Evolutionary conservation across 2,888 invertebrate species (phyloP), one percentile per base, ranked within the genome.

Genomic region (Loripinus fragilis): DNA sequence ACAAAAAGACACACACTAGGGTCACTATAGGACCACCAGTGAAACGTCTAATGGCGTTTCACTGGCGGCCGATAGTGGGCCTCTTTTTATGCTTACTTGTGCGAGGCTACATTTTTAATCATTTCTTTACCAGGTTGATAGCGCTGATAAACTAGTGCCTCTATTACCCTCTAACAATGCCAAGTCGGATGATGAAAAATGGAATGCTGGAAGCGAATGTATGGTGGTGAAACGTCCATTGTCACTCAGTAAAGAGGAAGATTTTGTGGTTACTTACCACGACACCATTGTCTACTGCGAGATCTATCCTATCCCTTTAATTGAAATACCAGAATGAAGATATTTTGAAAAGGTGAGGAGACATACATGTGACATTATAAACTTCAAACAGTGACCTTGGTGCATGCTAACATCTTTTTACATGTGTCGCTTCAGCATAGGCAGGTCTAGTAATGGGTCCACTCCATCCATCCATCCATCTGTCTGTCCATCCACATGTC

Each of bases 311-410:
- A 17, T 50, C 12, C 70, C 70, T 17, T 12, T 52, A 0, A 55
- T 70, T 3, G 38, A 30, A 28, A 50, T 70, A 45, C 70, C 70
- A 52, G 70, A 70, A 23, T 70, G 52, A 70, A n/a, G 65, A 23
- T 15, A 45, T n/a, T n/a, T 45, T 15, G 48, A 15, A n/a, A 15
- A 45, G n/a, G 15, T 45, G 48, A 15, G 48, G 48, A 15, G n/a
- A 45, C 48, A 45, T n/a, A n/a, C n/a, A n/a, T n/a, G n/a, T n/a
- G n/a, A n/a, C n/a, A n/a, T n/a, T n/a, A n/a, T n/a, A n/a, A n/a
- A n/a, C n/a, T n/a, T n/a, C n/a, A n/a, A n/a, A n/a, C n/a, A n/a
- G n/a, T n/a, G n/a, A n/a, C n/a, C n/a, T n/a, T n/a, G n/a, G n/a
- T n/a, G n/a, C n/a, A n/a, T n/a, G n/a, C n/a, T n/a, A n/a, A n/a